Evolutionary conservation across 30 jellyfish, hydroid and myxozoan genomes (phyloP).

Genomic region (Aurelia sp.): DNA sequence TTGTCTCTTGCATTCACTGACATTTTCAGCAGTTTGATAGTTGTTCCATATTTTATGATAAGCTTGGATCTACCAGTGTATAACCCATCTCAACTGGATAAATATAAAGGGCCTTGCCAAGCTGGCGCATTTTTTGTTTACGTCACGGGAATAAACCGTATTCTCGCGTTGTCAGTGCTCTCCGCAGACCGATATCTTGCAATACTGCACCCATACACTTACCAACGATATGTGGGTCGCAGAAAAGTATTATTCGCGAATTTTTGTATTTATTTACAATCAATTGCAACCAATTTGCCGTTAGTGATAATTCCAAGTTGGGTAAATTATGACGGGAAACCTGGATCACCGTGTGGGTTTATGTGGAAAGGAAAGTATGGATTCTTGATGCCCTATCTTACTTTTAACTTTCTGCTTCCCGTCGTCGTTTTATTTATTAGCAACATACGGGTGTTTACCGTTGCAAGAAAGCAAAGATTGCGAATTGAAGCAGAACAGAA

Average conservation of each 20-base stretch:
- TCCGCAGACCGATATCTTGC: constrained; percentile 63
- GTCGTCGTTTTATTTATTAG: constrained; percentile 14
- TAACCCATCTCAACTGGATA: constrained; percentile 17
- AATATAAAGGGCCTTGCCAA: constrained; percentile 32
- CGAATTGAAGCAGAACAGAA: constrained; percentile 3
- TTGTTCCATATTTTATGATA: constrained; percentile 38
- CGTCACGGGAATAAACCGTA: constrained; percentile 31
- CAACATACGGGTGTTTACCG: constrained; percentile 25
- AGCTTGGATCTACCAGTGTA: constrained; percentile 48
- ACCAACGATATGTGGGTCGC: background rate
- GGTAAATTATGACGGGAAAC: constrained; percentile 59
- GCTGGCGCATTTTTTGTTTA: constrained; percentile 44
- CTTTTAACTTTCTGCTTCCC: constrained; percentile 42
- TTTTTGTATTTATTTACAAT: constrained; percentile 1
- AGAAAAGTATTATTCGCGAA: constrained; percentile 11
- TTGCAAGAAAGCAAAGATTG: constrained; percentile 45
- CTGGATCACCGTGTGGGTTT: constrained; percentile 67
- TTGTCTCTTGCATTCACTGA: constrained; percentile 46
- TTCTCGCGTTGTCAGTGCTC: constrained; percentile 41
- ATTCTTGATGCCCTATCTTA: constrained; percentile 7
- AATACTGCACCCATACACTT: constrained; percentile 40
- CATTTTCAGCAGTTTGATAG: constrained; percentile 13
- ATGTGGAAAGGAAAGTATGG: constrained; percentile 50
- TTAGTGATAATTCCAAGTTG: constrained; percentile 53
- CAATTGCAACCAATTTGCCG: constrained; percentile 44